Evolutionary conservation across 2,888 invertebrate genomes (phyloP), one percentile per base, ranked within the genome.

Genomic region (Hyalella azteca): DNA sequence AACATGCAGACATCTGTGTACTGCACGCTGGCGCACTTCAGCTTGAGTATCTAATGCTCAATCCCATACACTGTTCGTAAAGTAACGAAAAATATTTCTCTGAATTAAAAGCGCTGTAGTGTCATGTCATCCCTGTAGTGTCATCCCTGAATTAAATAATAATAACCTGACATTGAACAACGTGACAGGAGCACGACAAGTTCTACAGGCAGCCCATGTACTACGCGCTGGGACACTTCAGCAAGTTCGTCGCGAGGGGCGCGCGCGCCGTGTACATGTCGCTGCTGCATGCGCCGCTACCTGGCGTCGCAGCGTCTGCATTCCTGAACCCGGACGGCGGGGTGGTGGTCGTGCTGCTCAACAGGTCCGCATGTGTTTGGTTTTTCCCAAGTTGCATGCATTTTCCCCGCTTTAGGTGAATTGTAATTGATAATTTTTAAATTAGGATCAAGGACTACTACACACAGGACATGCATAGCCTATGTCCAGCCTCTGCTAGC

Each of bases 161-260:
- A n/a, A n/a, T n/a, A n/a, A n/a, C n/a, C n/a, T n/a, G n/a, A n/a
- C n/a, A n/a, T n/a, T n/a, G n/a, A n/a, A n/a, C n/a, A n/a, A n/a
- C n/a, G n/a, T n/a, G n/a, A 1, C 75, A 80, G 80, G 48, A 49
- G 9, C 29, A 26, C n/a, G 78, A 78, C 40, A 77, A 32, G 54
- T 90, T 90, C 85, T 90, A 90, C 86, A 90, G 90, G 85, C 90
- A 91, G 84, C 90, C 90, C 2, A 90, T 89, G 88, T 91, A 88
- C 86, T 91, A 91, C 86, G 89, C 88, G 0, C 84, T 91, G 86
- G 90, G 89, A 0, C 90, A 91, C 86, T 90, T 91, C 85, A 86
- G 86, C 40, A 86, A 86, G 81, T 87, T 86, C 79, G 80, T 87
- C 3, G 50, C 36, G 26, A 45, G 48, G n/a, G 77, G 77, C 5